Evolutionary conservation across 1,140 invertebrate genomes (phyloP), one percentile per base, ranked within the genome.

Genomic region (Drosophila elegans): DNA sequence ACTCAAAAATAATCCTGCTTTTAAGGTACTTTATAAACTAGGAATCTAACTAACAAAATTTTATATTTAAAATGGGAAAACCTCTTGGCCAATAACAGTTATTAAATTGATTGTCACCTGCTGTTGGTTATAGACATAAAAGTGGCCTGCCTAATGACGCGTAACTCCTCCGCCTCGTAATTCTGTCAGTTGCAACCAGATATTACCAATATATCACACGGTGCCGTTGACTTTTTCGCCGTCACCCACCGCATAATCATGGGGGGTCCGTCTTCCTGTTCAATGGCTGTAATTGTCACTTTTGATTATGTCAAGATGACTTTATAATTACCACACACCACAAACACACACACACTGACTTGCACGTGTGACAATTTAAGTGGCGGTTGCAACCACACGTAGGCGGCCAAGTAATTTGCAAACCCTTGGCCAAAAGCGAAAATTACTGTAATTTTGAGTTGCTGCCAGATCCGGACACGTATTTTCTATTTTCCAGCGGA

Each of bases 241-340:
- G 48, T 64, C 60, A 44, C 12, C 34, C 41, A 41, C 59, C 48
- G 55, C 39, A 48, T 77, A 84, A 84, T 84, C 81, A 84, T 80
- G 79, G 64, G 64, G 69, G 56, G 56, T 53, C 48, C 44, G 51
- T 75, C 74, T 82, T 83, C 80, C 78, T 90, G 85, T 78, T 77
- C 89, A 86, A 83, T 91, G 80, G 72, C 63, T 90, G 89, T 91
- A 85, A 91, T 91, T 91, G 89, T 91, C 89, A 91, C 89, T 91
- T 91, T 85, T 91, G 89, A 91, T 91, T 91, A 91, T 85, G 84
- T 89, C 89, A 91, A 91, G 89, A 91, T 91, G 89, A 91, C 89
- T 91, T 91, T 91, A 91, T 91, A 91, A 91, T 91, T 91, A 82
- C 89, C 75, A 51, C 62, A 71, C 16, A 21, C 16, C 66, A 71